Evolutionary conservation across 2,797 vertebrate species (phyloP), one percentile per base, ranked within the genome.

Genomic region (Sandelia bainsii): DNA sequence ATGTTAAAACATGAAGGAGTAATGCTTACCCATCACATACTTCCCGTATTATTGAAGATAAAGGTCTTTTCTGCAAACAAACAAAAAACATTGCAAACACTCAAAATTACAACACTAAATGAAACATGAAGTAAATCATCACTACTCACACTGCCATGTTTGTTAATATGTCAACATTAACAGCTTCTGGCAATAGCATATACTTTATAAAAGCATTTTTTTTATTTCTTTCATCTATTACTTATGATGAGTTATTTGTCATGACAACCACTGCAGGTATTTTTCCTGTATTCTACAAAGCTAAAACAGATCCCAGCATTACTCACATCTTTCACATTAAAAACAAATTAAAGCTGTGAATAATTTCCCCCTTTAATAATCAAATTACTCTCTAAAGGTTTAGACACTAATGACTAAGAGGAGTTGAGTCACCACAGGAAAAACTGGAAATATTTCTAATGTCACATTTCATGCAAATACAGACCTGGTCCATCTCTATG

Each of bases 401-500:
- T 16, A 27, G 6, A n/a, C 29, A 50, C 23, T 25, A 3, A 50
- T 16, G 39, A 32, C 19, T 3, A 49, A 27, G 0, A 0, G 3
- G 58, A 13, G 42, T 19, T 46, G 39, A 53, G 32, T 70, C 48
- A 29, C 32, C 27, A 54, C 52, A 59, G 23, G 17, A 5, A 44
- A 32, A 20, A 51, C 11, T 9, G 20, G 29, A 64, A 29, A 62
- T 50, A 27, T 8, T n/a, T 64, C 60, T 60, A 34, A 51, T 61
- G 40, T 52, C 13, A 51, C 0, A 0, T 69, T 61, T 64, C 8
- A 66, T 5, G 22, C 2, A 42, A 52, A 60, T 50, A 82, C 85
- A 53, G 25, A 92, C 98, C 97, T 99, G 98, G 91, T 99, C 98
- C 66, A 99, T 97, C 84, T 99, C 98, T 50, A 99, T 96, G 60